Evolutionary conservation across 2,888 invertebrate species (phyloP).

Genomic region (Anagyrus pseudococci): DNA sequence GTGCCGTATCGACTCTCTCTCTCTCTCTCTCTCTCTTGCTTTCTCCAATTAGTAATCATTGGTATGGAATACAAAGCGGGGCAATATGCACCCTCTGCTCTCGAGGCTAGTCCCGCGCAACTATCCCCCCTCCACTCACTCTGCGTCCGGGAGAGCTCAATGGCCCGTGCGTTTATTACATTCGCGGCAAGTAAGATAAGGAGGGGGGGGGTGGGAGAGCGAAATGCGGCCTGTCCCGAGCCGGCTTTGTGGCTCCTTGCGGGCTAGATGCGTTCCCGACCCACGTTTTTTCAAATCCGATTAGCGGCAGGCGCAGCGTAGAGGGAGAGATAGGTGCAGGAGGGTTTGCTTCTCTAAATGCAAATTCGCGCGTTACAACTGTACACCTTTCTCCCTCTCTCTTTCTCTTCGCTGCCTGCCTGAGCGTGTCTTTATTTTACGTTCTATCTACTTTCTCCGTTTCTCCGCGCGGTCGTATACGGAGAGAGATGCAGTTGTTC

Average conservation of each 20-base stretch:
- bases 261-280: slow-evolving; percentile 34
- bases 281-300: slow-evolving; percentile 50
- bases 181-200: slow-evolving; percentile 13
- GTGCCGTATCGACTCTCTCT: no score
- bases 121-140: no score
- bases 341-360: slow-evolving; percentile 54
- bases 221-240: no score
- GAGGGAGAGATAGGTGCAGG: not conserved
- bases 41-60: no score
- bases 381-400: slow-evolving; percentile 27
- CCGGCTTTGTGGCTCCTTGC: no score
- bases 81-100: no score
- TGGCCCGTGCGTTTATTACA: slow-evolving; percentile 47
- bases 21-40: no score
- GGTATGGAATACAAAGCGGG: no score
- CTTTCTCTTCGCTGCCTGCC: not conserved
- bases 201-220: slow-evolving; percentile 1
- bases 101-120: no score
- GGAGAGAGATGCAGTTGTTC: not conserved
- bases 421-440: not conserved
- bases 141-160: no score
- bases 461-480: no score
- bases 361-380: slow-evolving; percentile 56
- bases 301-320: slow-evolving; percentile 42
- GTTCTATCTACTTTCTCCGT: slow-evolving; percentile 3